Percentiles rank a stretch among this genome's conserved stretches.
Evolutionary conservation across 1,140 invertebrate genomes (phyloP).

Genomic region (Pseudomyrmex sp.): DNA sequence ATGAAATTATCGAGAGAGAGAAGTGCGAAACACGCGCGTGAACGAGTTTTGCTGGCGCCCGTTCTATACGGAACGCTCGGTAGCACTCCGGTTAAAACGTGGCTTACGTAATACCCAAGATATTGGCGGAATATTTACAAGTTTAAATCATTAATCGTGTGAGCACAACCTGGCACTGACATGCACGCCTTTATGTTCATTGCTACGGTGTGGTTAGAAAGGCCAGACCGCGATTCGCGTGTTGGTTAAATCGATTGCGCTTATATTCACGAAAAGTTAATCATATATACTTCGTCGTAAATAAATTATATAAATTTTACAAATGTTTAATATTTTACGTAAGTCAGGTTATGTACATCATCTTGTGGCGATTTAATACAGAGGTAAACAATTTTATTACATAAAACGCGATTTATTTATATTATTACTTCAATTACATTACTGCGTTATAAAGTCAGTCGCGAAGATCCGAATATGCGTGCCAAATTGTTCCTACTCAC

Average conservation of each 20-base stretch:
- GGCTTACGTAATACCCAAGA: conserved; percentile 60
- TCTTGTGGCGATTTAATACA: not conserved
- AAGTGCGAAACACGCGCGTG: conserved; percentile 9
- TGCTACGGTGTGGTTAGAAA: conserved; percentile 5
- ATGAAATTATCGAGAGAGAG: conserved; percentile 62
- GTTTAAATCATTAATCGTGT: conserved; percentile 75
- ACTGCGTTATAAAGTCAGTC: conserved; percentile 41
- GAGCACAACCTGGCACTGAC: conserved; percentile 53
- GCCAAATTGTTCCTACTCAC: conserved; percentile 29
- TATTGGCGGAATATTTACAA: conserved; percentile 75
- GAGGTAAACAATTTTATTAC: not conserved
- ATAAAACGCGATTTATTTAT: not conserved
- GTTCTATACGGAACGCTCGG: conserved; percentile 43
- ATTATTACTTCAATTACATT: too few relatives aligned
- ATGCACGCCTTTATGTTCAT: not conserved
- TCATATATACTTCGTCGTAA: not conserved
- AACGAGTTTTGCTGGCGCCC: conserved; percentile 26
- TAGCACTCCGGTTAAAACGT: conserved; percentile 58
- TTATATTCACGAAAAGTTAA: conserved; percentile 10
- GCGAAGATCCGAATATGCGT: conserved; percentile 34
- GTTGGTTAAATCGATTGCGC: conserved; percentile 4
- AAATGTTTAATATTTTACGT: not conserved
- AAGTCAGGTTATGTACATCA: not conserved
- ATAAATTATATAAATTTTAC: conserved; percentile 23
- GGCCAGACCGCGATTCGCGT: conserved; percentile 10